Evolutionary conservation across 1,140 invertebrate genomes (phyloP), one percentile per base, ranked within the genome.

Genomic region (Caerostris darwini): DNA sequence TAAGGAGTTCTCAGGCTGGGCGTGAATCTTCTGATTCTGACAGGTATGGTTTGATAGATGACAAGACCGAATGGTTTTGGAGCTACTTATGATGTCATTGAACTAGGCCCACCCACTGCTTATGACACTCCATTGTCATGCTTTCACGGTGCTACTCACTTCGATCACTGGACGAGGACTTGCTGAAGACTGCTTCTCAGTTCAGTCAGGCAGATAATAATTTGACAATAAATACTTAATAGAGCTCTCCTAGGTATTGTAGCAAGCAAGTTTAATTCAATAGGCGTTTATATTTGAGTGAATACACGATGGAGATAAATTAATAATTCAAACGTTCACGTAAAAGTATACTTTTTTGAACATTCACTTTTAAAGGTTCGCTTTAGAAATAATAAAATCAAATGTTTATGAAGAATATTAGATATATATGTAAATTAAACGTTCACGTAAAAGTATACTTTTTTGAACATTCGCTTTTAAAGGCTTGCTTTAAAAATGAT

Each of bases 41-140:
- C 92, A 81, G 85, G 85, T 88, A 64, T 81, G 81, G 56, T 14
- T 93, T 94, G 92, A 94, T 94, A 88, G 92, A 94, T 94, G 92
- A 89, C 92, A 88, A 64, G 19, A 57, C 19, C 17, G 67, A 89
- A 94, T 94, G 86, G 34, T 82, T 57, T 56, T 64, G 14, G 67
- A 56, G 85, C 92, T 61, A 53, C 34, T 94, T 53, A 86, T 67
- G 92, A 77, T 86, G 64, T 88, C 85, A 77, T 77, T 19, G n/a
- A 89, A 64, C 69, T 19, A 89, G 71, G 92, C 56, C 86, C 85
- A 81, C 86, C 92, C 57, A 94, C 92, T 93, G 92, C 67, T 93
- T 93, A 50, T 87, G 92, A 93, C 92, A 93, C 64, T n/a, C 56
- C 54, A 93, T 86, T 93, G 82, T 87, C 92, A 61, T 85, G 59